Evolutionary conservation across 2,797 vertebrate genomes (phyloP).

Genomic region (Pangasius djambal): DNA sequence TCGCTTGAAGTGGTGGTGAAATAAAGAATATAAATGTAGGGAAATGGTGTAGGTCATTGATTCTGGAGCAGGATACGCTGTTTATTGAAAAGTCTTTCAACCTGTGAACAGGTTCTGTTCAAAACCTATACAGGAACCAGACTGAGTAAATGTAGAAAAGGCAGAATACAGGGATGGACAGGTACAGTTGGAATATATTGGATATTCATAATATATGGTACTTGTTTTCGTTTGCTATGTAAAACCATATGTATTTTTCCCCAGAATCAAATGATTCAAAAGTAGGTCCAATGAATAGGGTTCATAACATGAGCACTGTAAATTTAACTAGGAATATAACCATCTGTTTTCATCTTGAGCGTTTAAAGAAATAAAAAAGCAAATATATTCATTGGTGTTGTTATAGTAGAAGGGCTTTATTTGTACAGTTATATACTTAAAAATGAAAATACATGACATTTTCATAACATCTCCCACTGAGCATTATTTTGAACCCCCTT

Average conservation of each 20-base stretch:
- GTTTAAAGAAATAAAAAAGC: too few species aligned
- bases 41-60: neutral
- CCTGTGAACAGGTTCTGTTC: neutral
- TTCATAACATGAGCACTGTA: neutral
- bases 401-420: neutral
- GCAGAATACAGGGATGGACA: neutral
- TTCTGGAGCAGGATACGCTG: neutral
- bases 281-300: neutral
- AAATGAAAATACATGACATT: neutral
- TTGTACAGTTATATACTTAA: neutral
- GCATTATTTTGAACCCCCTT: neutral
- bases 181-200: neutral
- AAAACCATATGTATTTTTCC: neutral
- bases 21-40: neutral
- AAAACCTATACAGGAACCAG: neutral
- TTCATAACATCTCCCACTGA: neutral
- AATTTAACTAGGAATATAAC: neutral
- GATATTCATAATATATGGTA: neutral
- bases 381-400: neutral
- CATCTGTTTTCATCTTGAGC: neutral
- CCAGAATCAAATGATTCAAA: neutral
- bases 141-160: neutral
- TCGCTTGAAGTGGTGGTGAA: neutral
- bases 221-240: neutral
- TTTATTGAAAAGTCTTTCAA: neutral